Conservation (phyloP, 2,113 vertebrate genomes). For the Acrocephalus arundinaceus region DNA sequence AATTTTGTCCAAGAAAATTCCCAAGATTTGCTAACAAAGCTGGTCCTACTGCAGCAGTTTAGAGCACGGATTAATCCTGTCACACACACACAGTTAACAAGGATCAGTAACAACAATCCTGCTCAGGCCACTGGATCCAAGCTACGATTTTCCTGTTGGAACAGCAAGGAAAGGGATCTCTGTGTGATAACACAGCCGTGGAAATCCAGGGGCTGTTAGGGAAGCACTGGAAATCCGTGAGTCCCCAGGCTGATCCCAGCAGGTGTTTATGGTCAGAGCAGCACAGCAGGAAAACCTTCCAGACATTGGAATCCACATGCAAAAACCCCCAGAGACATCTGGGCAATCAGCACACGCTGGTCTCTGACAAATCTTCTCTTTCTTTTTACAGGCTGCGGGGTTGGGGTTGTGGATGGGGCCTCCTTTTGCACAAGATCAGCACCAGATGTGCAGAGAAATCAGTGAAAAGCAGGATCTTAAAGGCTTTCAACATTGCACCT, state of each 20-base stretch:
- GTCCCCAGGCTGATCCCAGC: neutral
- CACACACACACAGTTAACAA: neutral
- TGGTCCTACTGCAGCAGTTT: neutral
- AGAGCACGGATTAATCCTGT: neutral
- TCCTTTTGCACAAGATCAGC: conserved; percentile 5
- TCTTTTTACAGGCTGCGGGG: neutral
- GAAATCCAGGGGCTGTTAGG: neutral
- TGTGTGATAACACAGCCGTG: neutral
- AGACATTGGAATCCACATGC: neutral
- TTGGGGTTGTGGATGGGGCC: neutral
- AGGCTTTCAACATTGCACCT: neutral
- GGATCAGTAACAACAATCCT: neutral
- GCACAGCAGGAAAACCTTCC: neutral
- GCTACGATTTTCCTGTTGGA: neutral
- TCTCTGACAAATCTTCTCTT: neutral
- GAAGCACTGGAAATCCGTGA: neutral
- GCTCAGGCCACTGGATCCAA: neutral
- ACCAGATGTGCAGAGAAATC: conserved; percentile 32
- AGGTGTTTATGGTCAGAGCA: neutral
- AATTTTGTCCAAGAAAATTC: neutral
- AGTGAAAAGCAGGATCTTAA: neutral
- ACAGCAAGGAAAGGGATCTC: neutral
- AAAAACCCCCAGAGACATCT: neutral
- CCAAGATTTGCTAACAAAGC: neutral
- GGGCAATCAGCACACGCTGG: neutral